Evolutionary conservation across 2,113 vertebrate genomes (phyloP).

Genomic region (Chloropsis cyanopogon): DNA sequence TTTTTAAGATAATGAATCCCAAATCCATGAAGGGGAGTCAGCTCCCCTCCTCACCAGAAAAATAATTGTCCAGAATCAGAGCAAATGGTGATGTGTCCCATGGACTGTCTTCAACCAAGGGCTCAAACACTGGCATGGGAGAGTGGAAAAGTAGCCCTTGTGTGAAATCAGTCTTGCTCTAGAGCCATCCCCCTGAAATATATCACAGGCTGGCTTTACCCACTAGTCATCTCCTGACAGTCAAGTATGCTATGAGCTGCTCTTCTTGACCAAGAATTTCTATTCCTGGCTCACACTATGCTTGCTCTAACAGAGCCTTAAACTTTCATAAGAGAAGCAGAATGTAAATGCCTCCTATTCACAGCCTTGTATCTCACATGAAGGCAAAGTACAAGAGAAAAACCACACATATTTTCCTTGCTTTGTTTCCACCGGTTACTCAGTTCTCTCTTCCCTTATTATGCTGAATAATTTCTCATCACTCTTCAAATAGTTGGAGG

Average conservation of each 20-base stretch:
- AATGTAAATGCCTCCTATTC: neutral
- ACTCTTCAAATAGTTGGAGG: slow-evolving; percentile 11
- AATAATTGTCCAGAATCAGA: neutral
- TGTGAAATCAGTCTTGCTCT: neutral
- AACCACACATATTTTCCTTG: neutral
- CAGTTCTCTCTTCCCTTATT: neutral
- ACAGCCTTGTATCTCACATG: neutral
- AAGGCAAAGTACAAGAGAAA: neutral
- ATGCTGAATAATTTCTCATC: neutral
- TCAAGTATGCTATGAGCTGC: neutral
- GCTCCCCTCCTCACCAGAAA: neutral
- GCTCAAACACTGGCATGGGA: neutral
- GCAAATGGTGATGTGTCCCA: neutral
- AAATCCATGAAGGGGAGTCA: neutral
- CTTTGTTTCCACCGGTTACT: slow-evolving; percentile 1
- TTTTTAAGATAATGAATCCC: neutral
- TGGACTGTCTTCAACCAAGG: neutral
- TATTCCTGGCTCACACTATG: neutral
- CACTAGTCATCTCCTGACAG: neutral
- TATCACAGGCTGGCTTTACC: neutral
- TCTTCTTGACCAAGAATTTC: neutral
- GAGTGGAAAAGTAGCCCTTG: neutral
- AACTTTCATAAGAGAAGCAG: neutral
- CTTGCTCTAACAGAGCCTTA: neutral
- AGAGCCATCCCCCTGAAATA: neutral